These are phyloP conservation scores for Brachionus manjavacas DNA, from an alignment of 1,140 invertebrate species.

Conservation along the genomic window DNA sequence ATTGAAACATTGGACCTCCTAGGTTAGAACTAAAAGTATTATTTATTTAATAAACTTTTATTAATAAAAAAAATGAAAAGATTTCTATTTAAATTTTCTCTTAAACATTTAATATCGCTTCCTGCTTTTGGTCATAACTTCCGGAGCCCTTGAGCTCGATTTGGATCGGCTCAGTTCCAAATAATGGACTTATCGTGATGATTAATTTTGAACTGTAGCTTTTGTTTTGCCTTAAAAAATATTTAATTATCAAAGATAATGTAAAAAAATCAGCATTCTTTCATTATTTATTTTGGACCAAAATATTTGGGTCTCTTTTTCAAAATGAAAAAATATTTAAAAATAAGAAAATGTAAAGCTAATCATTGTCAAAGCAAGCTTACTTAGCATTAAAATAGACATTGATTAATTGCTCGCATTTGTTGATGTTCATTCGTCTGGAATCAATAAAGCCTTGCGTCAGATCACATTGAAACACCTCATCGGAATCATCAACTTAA, in stretches of 20 bases:
- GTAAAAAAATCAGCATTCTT: not conserved
- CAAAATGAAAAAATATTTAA: not conserved
- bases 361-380: too few species aligned
- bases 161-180: not conserved
- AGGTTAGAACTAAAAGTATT: not conserved
- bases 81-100: not conserved
- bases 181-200: not conserved
- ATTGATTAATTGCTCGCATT: slow-evolving; percentile 1
- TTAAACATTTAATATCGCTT: slow-evolving; percentile 13
- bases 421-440: not conserved
- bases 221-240: not conserved
- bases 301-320: not conserved
- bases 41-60: not conserved
- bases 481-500: not conserved
- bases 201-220: not conserved
- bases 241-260: too few species aligned
- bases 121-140: slow-evolving; percentile 17
- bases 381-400: slow-evolving; percentile 12
- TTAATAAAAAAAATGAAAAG: not conserved
- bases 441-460: not conserved
- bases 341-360: too few species aligned
- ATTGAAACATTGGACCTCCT: too few species aligned
- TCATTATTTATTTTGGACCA: not conserved
- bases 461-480: not conserved
- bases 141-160: slow-evolving; percentile 1